Evolutionary conservation across 2,797 vertebrate genomes (phyloP).

Genomic region (Salmo trutta): DNA sequence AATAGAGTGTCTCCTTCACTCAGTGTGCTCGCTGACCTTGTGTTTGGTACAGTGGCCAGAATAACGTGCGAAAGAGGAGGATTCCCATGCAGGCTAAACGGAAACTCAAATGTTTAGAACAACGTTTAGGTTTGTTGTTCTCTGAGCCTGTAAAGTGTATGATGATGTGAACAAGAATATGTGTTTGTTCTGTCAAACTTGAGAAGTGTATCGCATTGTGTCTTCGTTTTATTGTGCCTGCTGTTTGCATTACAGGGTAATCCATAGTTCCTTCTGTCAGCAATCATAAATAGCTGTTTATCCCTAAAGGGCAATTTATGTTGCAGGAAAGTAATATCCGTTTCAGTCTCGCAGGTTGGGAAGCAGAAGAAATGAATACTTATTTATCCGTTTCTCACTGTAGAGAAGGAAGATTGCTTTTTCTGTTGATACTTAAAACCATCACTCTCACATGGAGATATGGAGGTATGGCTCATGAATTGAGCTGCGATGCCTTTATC

Average conservation of each 20-base stretch:
- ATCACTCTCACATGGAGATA: not conserved
- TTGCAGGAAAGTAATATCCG: slow-evolving; percentile 26
- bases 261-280: slow-evolving; percentile 29
- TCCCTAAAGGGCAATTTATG: slow-evolving; percentile 40
- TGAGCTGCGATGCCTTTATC: not conserved
- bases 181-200: slow-evolving; percentile 14
- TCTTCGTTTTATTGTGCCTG: not conserved
- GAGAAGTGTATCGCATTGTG: not conserved
- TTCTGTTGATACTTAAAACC: not conserved
- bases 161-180: not conserved
- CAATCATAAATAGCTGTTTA: slow-evolving; percentile 31
- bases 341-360: slow-evolving; percentile 21
- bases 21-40: slow-evolving; percentile 9
- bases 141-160: not conserved
- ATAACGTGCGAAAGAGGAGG: not conserved
- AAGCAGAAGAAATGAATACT: slow-evolving; percentile 18
- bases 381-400: not conserved
- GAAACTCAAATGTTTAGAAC: not conserved
- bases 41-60: not conserved
- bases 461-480: not conserved
- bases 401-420: slow-evolving; percentile 11
- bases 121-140: not conserved
- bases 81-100: not conserved
- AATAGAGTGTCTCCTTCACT: not conserved
- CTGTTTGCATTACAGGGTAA: slow-evolving; percentile 11